Conservation (phyloP, 2,113 vertebrate species). For the Acanthisitta chloris region DNA sequence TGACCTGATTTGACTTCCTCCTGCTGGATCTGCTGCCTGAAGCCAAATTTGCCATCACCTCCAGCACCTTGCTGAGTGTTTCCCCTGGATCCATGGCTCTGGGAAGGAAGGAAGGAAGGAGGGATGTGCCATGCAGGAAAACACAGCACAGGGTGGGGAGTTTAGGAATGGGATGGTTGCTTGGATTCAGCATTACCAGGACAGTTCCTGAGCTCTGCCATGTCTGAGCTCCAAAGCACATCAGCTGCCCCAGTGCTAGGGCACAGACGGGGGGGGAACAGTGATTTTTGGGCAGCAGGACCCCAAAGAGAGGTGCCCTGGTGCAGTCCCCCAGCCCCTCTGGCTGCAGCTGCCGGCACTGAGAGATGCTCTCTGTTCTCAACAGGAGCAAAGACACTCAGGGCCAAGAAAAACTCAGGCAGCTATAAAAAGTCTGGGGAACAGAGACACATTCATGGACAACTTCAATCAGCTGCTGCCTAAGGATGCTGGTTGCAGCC, state of each 20-base stretch:
- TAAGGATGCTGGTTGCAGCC: background rate
- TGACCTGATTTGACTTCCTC: background rate
- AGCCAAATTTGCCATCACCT: background rate
- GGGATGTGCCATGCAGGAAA: background rate
- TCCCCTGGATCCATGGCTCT: background rate
- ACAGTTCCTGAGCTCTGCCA: accelerated
- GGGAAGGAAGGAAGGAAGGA: background rate
- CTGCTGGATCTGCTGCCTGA: background rate
- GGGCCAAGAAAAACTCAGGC: slow-evolving; percentile 18
- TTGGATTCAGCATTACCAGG: background rate
- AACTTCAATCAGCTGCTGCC: background rate
- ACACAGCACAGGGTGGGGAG: accelerated
- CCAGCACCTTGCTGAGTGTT: accelerated
- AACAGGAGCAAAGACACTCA: background rate
- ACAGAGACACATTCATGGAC: slow-evolving; percentile 51
- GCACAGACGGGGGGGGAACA: accelerated
- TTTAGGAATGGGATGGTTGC: background rate
- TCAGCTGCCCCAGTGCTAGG: background rate
- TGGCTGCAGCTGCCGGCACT: background rate
- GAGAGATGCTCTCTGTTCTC: slow-evolving; percentile 53
- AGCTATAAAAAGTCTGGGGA: slow-evolving; percentile 52
- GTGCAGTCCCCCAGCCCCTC: background rate
- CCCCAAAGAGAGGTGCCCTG: background rate
- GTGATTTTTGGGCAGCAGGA: background rate
- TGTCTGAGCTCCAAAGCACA: background rate